Evolutionary conservation across 2,888 invertebrate species (phyloP).

Genomic region (Napeogenes inachia): DNA sequence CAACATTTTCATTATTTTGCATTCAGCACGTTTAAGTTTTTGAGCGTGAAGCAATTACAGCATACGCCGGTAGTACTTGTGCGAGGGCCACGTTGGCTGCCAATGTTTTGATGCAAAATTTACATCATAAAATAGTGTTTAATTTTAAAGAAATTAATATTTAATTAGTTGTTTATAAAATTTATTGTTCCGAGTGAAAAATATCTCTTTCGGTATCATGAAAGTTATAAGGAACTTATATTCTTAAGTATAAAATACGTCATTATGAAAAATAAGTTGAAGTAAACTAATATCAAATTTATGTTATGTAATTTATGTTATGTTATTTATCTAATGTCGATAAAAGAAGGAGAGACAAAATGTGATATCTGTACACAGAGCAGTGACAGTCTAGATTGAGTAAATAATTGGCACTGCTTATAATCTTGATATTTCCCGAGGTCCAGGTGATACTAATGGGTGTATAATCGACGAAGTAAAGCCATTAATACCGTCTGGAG

Average conservation of each 20-base stretch:
- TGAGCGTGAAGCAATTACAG: constrained; percentile 35
- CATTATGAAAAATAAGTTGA: neutral
- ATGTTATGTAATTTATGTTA: no score
- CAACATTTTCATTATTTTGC: constrained; percentile 31
- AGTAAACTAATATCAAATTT: no score
- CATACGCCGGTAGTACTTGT: constrained; percentile 28
- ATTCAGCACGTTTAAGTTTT: constrained; percentile 31
- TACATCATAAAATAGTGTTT: constrained; percentile 1
- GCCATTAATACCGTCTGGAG: constrained; percentile 28
- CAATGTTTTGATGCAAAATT: constrained; percentile 25
- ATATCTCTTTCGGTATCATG: no score
- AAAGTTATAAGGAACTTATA: neutral
- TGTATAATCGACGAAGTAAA: constrained; percentile 29
- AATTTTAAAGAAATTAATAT: neutral
- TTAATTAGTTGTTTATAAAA: no score
- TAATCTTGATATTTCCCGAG: constrained; percentile 22
- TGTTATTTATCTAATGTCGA: constrained; percentile 4
- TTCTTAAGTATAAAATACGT: neutral
- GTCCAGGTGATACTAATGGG: constrained; percentile 33
- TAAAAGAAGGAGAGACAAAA: constrained; percentile 1
- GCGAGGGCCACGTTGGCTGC: constrained; percentile 31
- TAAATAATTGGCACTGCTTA: constrained; percentile 25
- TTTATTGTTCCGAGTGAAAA: neutral
- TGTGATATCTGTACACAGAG: constrained; percentile 3
- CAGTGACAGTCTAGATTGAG: constrained; percentile 13